These are phyloP conservation scores for Pyxicephalus adspersus DNA, from an alignment of 2,113 vertebrate species.

Conservation along the genomic window DNA sequence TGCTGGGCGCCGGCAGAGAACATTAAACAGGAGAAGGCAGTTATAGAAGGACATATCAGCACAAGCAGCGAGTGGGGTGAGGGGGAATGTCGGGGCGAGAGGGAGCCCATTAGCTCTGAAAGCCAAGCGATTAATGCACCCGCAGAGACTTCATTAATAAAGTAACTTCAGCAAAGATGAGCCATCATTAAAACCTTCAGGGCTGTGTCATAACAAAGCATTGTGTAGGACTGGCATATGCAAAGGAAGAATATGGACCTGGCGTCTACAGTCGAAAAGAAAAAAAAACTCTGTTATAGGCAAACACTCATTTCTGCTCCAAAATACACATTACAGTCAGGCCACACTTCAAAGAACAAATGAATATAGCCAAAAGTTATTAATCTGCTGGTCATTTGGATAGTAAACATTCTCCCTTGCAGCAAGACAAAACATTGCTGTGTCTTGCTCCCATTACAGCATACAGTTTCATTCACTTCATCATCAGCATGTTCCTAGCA, in stretches of 20 bases:
- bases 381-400: conserved; percentile 6
- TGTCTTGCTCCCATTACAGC: not conserved
- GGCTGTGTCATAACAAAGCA: conserved; percentile 40
- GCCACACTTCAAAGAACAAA: conserved; percentile 19
- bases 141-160: conserved; percentile 51
- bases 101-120: conserved; percentile 52
- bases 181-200: conserved; percentile 33
- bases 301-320: conserved; percentile 1
- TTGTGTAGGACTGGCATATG: conserved; percentile 20
- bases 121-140: conserved; percentile 48
- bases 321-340: conserved; percentile 17
- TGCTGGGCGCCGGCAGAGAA: conserved; percentile 53
- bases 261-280: not conserved
- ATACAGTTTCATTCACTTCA: not conserved
- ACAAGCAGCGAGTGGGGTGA: conserved; percentile 22
- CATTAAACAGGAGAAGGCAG: conserved; percentile 52
- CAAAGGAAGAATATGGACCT: conserved; percentile 18
- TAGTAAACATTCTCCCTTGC: conserved; percentile 8
- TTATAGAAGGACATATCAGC: conserved; percentile 44
- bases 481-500: not conserved
- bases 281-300: conserved; percentile 10
- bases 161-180: conserved; percentile 45
- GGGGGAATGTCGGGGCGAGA: conserved; percentile 39
- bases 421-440: not conserved
- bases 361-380: conserved; percentile 18